Conservation (phyloP, 2,888 invertebrate species). For the Meghimatium bilineatum region DNA sequence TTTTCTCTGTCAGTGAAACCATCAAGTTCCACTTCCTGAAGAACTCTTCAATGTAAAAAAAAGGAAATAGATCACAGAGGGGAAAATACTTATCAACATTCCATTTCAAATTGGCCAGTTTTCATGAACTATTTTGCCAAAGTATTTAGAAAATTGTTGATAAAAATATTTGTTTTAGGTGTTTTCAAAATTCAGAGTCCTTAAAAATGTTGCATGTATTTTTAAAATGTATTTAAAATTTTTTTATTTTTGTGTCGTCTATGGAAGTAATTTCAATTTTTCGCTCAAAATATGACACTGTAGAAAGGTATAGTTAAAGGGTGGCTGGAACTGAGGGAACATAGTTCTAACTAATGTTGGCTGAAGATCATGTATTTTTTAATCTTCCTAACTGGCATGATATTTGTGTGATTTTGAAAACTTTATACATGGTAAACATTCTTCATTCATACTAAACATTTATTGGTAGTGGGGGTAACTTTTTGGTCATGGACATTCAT, state of each 20-base stretch:
- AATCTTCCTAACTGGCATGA: no score
- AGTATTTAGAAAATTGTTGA: neutral
- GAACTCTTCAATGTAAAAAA: neutral
- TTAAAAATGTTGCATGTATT: no score
- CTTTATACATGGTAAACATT: neutral
- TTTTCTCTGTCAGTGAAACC: neutral
- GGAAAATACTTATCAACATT: neutral
- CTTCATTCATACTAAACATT: neutral
- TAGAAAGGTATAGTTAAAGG: neutral
- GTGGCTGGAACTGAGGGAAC: no score
- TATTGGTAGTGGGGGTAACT: no score
- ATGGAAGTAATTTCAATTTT: no score
- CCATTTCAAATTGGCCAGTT: neutral
- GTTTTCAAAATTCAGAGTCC: no score
- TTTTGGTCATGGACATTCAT: no score
- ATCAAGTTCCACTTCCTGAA: neutral
- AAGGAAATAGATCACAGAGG: neutral
- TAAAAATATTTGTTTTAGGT: neutral
- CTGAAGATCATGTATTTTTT: no score
- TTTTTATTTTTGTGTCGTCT: no score
- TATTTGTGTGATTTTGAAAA: no score
- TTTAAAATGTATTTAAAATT: no score
- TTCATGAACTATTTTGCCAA: neutral
- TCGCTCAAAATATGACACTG: neutral
- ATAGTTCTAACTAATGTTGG: no score